phyloP scores from a whole-genome alignment of 2,888 invertebrate species.

The Cancer borealis region DNA sequence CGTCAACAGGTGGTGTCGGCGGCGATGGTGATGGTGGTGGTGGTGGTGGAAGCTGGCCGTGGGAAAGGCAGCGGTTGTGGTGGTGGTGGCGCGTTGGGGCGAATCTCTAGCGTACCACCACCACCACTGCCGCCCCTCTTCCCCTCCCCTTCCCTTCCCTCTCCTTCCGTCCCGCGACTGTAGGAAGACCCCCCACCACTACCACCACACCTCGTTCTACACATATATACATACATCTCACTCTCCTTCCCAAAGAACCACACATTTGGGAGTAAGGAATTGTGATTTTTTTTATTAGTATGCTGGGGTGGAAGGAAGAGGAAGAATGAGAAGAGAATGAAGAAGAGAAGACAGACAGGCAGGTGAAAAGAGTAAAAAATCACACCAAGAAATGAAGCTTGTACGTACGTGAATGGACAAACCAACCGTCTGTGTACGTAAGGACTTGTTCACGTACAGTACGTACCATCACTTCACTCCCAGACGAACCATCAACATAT shows the following conservation, averaged over 20 bases:
- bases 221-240: constrained; percentile 47
- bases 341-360: not conserved
- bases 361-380: not conserved
- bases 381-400: not conserved
- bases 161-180: not conserved
- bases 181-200: constrained; percentile 33
- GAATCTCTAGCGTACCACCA: constrained; percentile 23
- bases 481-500: not conserved
- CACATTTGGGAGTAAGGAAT: not conserved
- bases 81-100: constrained; percentile 37
- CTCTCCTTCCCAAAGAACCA: not conserved
- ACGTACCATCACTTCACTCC: not conserved
- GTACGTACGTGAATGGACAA: not conserved
- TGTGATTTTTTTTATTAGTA: not conserved
- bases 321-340: constrained; percentile 13
- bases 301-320: not conserved
- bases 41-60: constrained; percentile 24
- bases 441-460: not conserved
- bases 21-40: not conserved
- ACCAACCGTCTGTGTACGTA: not conserved
- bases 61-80: constrained; percentile 37
- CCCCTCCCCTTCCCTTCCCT: constrained; percentile 28
- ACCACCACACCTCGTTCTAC: not conserved
- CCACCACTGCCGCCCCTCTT: not conserved
- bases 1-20: constrained; percentile 10